Evolutionary conservation across 2,113 vertebrate genomes (phyloP).

Genomic region (Laticauda laticaudata): DNA sequence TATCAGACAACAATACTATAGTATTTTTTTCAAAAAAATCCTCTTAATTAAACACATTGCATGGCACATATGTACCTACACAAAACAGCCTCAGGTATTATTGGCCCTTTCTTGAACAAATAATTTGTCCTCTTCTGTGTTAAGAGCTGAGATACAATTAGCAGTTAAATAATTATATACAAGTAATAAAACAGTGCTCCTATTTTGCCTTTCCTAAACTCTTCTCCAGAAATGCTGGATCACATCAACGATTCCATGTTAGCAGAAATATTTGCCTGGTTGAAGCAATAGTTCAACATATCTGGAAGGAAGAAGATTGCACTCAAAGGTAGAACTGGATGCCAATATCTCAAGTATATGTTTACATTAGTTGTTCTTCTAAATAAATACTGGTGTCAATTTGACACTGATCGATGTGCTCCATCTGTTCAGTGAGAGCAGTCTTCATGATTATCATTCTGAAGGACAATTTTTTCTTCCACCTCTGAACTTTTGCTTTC

Average conservation of each 20-base stretch:
- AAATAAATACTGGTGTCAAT: slow-evolving; percentile 16
- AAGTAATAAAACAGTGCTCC: not conserved
- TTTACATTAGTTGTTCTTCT: not conserved
- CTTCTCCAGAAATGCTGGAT: not conserved
- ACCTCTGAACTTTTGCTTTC: not conserved
- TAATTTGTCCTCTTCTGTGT: slow-evolving; percentile 9
- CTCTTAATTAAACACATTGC: not conserved
- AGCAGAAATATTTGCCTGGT: not conserved
- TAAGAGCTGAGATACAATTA: not conserved
- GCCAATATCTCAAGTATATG: slow-evolving; percentile 1
- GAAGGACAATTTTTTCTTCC: slow-evolving; percentile 12
- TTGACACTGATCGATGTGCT: not conserved
- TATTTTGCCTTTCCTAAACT: not conserved
- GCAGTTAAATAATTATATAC: not conserved
- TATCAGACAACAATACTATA: not conserved
- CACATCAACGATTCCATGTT: not conserved
- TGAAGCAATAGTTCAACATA: not conserved
- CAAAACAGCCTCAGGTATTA: not conserved
- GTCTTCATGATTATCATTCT: slow-evolving; percentile 26
- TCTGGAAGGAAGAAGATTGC: not conserved
- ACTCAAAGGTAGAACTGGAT: not conserved
- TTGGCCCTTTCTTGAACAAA: not conserved
- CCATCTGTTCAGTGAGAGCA: slow-evolving; percentile 1
- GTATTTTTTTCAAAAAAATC: not conserved
- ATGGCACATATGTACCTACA: not conserved